These are phyloP conservation scores for Halesus radiatus DNA, from an alignment of 1,140 invertebrate species.

Conservation along the genomic window DNA sequence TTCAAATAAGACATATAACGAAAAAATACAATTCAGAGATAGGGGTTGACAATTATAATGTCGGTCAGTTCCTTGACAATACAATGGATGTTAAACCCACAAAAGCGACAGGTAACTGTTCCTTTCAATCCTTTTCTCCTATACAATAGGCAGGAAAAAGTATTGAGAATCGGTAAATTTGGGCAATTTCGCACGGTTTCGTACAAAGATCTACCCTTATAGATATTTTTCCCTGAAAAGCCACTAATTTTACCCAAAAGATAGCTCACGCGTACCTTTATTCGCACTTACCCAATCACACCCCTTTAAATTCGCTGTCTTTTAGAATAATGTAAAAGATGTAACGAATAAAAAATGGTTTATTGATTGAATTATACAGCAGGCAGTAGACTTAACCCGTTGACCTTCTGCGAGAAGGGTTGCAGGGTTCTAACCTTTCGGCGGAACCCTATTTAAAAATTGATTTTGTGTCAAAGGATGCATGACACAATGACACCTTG, in stretches of 20 bases:
- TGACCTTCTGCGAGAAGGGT: slow-evolving; percentile 44
- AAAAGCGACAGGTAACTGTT: slow-evolving; percentile 34
- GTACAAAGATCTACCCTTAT: slow-evolving; percentile 11
- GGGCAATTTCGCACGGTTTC: slow-evolving; percentile 51
- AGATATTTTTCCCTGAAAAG: slow-evolving; percentile 50
- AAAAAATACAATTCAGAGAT: not conserved
- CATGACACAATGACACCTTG: slow-evolving; percentile 41
- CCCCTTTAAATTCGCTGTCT: slow-evolving; percentile 28
- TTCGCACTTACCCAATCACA: not conserved
- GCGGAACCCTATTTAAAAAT: not conserved
- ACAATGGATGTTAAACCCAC: slow-evolving; percentile 1
- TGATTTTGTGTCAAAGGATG: slow-evolving; percentile 30
- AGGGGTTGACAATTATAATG: slow-evolving; percentile 8
- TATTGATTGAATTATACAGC: slow-evolving; percentile 34
- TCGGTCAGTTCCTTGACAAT: slow-evolving; percentile 9
- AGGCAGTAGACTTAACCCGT: slow-evolving; percentile 34
- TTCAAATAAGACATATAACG: not conserved
- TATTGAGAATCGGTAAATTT: slow-evolving; percentile 27
- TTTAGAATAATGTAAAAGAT: slow-evolving; percentile 23
- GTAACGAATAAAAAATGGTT: slow-evolving; percentile 21
- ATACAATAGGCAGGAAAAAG: slow-evolving; percentile 23
- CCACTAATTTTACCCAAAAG: slow-evolving; percentile 52
- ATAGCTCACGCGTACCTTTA: slow-evolving; percentile 25
- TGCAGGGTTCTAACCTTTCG: slow-evolving; percentile 25
- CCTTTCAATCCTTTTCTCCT: not conserved